Conservation (phyloP, 2,797 vertebrate species). For the Coreius guichenoti region DNA sequence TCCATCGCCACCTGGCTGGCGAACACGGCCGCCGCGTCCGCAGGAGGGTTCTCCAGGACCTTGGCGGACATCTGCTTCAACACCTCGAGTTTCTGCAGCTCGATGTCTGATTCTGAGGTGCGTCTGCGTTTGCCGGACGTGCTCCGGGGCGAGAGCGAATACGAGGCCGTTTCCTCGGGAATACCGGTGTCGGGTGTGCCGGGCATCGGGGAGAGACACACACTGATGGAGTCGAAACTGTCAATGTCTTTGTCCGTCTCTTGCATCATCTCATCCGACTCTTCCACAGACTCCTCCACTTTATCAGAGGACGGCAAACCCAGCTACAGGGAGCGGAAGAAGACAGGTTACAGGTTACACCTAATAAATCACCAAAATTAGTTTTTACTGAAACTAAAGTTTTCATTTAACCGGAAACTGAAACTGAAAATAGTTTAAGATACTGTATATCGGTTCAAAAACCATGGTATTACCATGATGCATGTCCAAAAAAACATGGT, state of each 20-base stretch:
- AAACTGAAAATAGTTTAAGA: too few species aligned
- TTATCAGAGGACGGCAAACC: neutral
- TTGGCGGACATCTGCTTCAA: slow-evolving; percentile 15
- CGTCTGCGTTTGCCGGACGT: neutral
- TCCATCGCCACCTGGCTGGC: slow-evolving; percentile 20
- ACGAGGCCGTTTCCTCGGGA: neutral
- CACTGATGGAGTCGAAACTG: slow-evolving; percentile 26
- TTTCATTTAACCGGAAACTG: too few species aligned
- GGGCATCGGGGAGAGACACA: slow-evolving; percentile 16
- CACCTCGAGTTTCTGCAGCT: slow-evolving; percentile 25
- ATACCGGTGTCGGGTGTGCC: slow-evolving; percentile 1
- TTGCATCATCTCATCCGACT: neutral
- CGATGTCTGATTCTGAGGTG: neutral
- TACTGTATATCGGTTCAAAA: too few species aligned
- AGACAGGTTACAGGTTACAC: too few species aligned
- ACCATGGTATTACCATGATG: too few species aligned
- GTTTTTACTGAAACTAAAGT: too few species aligned
- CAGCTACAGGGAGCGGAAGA: neutral
- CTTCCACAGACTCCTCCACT: neutral
- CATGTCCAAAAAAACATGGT: too few species aligned
- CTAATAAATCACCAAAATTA: too few species aligned
- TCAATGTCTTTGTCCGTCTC: neutral
- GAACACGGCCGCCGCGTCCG: neutral
- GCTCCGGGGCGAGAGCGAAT: neutral
- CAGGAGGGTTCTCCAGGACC: neutral